Evolutionary conservation across 2,113 vertebrate genomes (phyloP).

Genomic region (Spea multiplicata): DNA sequence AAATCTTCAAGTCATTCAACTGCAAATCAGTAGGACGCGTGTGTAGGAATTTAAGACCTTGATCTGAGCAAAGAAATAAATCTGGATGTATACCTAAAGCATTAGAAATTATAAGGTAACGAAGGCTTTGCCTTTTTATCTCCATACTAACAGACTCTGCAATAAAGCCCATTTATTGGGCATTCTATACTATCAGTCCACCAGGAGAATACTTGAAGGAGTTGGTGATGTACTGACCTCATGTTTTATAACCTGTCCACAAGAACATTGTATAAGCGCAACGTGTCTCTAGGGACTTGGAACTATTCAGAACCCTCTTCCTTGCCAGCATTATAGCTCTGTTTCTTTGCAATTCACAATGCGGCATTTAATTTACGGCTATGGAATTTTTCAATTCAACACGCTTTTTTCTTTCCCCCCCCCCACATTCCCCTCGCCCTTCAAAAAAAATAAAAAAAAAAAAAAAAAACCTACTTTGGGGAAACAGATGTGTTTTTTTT

Average conservation of each 20-base stretch:
- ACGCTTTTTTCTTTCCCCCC: background rate
- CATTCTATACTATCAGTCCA: background rate
- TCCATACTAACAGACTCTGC: constrained; percentile 10
- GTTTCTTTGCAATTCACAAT: constrained; percentile 13
- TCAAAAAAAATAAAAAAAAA: constrained; percentile 14
- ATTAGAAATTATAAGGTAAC: no score
- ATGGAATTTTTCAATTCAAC: constrained; percentile 25
- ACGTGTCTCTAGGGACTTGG: constrained; percentile 1
- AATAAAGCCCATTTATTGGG: constrained; percentile 5
- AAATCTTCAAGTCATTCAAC: no score
- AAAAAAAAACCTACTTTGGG: constrained; percentile 6
- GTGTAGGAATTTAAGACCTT: no score
- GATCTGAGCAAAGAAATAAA: no score
- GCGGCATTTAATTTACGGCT: constrained; percentile 24
- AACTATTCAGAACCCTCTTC: background rate
- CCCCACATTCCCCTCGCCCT: background rate
- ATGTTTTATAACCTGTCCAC: constrained; percentile 33
- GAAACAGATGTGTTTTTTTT: constrained; percentile 40
- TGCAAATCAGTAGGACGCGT: no score
- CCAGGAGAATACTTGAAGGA: constrained; percentile 5
- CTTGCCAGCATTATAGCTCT: constrained; percentile 14
- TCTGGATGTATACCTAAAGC: no score
- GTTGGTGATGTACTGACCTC: constrained; percentile 1
- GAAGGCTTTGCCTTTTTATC: background rate
- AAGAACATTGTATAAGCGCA: constrained; percentile 2